Base-by-base conservation (phyloP, 2,888 invertebrate species). In the Patella caerulea region DNA sequence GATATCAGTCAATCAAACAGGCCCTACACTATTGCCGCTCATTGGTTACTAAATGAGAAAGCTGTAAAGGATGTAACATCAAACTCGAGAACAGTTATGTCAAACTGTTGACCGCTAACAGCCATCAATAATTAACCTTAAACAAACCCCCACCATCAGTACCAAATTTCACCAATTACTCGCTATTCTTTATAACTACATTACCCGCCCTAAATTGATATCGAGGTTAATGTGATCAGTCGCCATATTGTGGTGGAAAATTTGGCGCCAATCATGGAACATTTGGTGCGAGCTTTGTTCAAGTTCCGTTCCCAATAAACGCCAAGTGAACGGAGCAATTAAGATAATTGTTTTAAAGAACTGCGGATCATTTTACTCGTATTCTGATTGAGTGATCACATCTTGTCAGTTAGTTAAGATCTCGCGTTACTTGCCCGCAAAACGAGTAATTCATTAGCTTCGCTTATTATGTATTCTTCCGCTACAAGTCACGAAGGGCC, bases 401-500 rank as follows among this genome's bases (percentile, higher is more conserved):
- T 65, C 24, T 65, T 24, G 65, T 65, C 65, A 24, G 65, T 65
- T 65, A 65, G 65, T 65, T 65, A 65, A 65, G 19, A 19, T 65
- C 65, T 65, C 65, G 24, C 65, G 65, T 65, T 65, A 65, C 65
- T 24, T 19, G 14, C 65, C 24, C 65, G 11, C 19, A 19, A 65
- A 65, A 65, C 19, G 19, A 24, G 14, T 65, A 65, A 65, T 65
- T 65, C 65, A 65, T 65, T 65, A 65, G 65, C 65, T 14, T 65
- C 65, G 65, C 65, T 65, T 65, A 65, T 65, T 65, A 65, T 65
- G 65, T 65, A 19, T 24, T 65, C 19, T 65, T 65, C 65, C 65
- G 65, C 65, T 24, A 65, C 65, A 65, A 65, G 65, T 65, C 65
- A 65, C 65, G 65, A 65, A 65, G 24, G 65, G 65, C 65, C 65